Conservation (phyloP, 2,888 invertebrate genomes). For the Cosmopolites sordidus region DNA sequence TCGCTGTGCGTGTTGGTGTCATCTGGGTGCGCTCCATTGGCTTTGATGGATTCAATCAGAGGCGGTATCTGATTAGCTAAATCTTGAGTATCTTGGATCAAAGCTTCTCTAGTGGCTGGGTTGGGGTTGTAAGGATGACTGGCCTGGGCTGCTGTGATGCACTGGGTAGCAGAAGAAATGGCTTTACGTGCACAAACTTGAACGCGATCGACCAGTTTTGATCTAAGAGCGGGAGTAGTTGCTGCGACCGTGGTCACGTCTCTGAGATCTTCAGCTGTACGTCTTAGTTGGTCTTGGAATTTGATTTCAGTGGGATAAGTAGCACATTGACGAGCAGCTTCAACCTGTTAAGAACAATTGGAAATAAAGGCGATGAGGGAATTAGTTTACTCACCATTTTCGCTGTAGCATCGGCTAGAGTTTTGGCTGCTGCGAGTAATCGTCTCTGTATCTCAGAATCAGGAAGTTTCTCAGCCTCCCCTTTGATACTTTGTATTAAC, state of each 20-base stretch:
- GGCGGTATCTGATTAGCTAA: slow-evolving; percentile 77
- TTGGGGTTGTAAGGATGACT: slow-evolving; percentile 73
- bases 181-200: slow-evolving; percentile 78
- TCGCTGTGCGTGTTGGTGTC: slow-evolving; percentile 73
- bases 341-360: slow-evolving; percentile 42
- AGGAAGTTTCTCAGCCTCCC: slow-evolving; percentile 85
- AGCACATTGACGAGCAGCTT: slow-evolving; percentile 91
- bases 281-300: slow-evolving; percentile 77
- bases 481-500: slow-evolving; percentile 89
- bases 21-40: slow-evolving; percentile 63
- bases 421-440: slow-evolving; percentile 89
- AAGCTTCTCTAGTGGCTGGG: slow-evolving; percentile 62
- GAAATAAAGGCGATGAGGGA: not conserved
- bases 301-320: slow-evolving; percentile 72
- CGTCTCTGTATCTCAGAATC: slow-evolving; percentile 86
- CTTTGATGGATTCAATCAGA: slow-evolving; percentile 74
- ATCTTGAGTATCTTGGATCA: slow-evolving; percentile 68
- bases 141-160: slow-evolving; percentile 82
- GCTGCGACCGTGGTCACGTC: slow-evolving; percentile 86
- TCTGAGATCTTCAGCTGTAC: slow-evolving; percentile 90
- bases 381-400: slow-evolving; percentile 69
- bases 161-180: slow-evolving; percentile 84
- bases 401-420: slow-evolving; percentile 93
- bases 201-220: slow-evolving; percentile 64
- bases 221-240: slow-evolving; percentile 66